Evolutionary conservation across 2,888 invertebrate genomes (phyloP), one percentile per base, ranked within the genome.

Genomic region (Tuberolachnus salignus): DNA sequence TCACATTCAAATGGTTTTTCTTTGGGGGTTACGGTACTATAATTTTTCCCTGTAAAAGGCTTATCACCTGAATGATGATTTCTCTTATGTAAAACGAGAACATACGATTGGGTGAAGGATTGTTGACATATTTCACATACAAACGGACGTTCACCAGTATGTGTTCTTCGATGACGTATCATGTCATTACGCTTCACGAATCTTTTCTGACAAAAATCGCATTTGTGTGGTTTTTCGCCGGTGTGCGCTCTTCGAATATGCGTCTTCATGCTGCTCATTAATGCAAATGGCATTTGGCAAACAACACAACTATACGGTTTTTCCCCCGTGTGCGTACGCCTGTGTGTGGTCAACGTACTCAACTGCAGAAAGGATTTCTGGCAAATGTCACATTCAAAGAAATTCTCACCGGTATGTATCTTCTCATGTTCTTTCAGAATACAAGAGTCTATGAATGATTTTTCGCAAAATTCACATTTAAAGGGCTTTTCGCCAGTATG

Each of bases 401-500:
- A 88, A 59, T 87, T 87, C 73, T 87, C 87, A 0, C 87, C 87
- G 0, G 87, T 87, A 81, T 88, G 88, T 3, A 86, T 85, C 11
- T 87, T 83, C 73, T 86, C 83, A 82, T 88, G 88, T 83, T 86
- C 85, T 10, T 85, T 83, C 13, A 88, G 83, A 81, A 86, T 87
- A 72, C 86, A 86, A 1, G 86, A 85, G 53, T 86, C 86, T n/a
- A 86, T 86, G 82, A 87, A 88, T 9, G 85, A 86, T 81, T 87
- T 87, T 26, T 86, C 87, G 81, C 87, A 87, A 8, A 85, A 84
- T 72, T 86, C 85, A 81, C 87, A 87, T 1, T 86, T 85, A 81
- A 86, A 86, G 0, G 89, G 89, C 82, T 88, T 88, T 80, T 89
- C 89, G 0, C 88, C 88, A 0, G 87, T 88, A 82, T 89, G 89